Evolutionary conservation across 2,888 invertebrate genomes (phyloP).

Genomic region (Phlogophora meticulosa): DNA sequence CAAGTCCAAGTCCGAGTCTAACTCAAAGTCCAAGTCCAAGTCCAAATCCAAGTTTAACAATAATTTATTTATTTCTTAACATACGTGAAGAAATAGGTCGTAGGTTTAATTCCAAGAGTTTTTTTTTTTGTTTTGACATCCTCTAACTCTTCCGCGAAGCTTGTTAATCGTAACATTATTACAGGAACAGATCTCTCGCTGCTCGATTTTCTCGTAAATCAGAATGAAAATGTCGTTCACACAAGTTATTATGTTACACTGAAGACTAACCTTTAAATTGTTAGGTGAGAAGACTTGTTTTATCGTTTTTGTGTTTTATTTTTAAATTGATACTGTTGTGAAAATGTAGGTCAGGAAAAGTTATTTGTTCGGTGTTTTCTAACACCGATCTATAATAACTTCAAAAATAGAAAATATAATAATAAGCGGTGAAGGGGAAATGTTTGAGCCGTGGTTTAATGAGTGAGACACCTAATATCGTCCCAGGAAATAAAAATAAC

Average conservation of each 20-base stretch:
- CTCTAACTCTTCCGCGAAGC: conserved; percentile 1
- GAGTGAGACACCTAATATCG: neutral
- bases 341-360: conserved; percentile 27
- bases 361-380: neutral
- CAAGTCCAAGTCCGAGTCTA: no score
- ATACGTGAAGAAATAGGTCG: no score
- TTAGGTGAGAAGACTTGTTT: neutral
- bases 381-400: no score
- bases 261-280: conserved; percentile 16
- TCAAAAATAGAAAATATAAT: neutral
- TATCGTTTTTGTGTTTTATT: neutral
- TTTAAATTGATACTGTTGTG: conserved; percentile 41
- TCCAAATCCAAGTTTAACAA: no score
- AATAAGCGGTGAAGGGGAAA: neutral
- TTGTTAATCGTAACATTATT: conserved; percentile 53
- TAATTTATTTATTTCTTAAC: no score
- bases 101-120: no score
- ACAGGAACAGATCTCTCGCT: conserved; percentile 32
- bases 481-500: no score
- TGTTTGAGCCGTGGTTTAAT: no score
- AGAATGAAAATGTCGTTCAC: conserved; percentile 29
- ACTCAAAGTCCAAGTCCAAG: no score
- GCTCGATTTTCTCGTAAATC: conserved; percentile 7
- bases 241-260: conserved; percentile 11
- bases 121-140: no score